These are phyloP conservation scores for Arion vulgaris DNA, from an alignment of 1,140 invertebrate genomes.

Conservation along the genomic window DNA sequence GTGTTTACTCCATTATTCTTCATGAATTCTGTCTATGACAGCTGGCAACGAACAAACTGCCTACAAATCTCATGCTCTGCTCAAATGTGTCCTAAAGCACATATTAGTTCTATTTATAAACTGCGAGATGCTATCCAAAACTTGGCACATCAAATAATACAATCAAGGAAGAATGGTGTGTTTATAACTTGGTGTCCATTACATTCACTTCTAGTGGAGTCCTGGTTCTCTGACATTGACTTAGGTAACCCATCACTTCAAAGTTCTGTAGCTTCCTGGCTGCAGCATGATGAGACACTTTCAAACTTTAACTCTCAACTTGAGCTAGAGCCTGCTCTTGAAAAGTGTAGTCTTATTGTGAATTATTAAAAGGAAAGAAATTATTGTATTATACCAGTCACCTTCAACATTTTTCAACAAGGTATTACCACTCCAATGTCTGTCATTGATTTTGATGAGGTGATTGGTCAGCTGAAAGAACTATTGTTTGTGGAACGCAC, in stretches of 20 bases:
- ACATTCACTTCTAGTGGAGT: conserved; percentile 47
- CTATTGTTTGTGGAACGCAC: too few species aligned
- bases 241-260: conserved; percentile 35
- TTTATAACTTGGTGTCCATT: conserved; percentile 53
- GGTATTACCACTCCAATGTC: too few species aligned
- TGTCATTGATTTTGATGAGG: too few species aligned
- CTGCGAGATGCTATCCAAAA: conserved; percentile 25
- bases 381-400: too few species aligned
- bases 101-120: conserved; percentile 41
- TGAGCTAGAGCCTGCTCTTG: neutral
- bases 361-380: too few species aligned
- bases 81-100: conserved; percentile 37
- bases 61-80: conserved; percentile 47
- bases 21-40: conserved; percentile 56
- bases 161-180: conserved; percentile 50
- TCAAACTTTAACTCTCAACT: neutral
- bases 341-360: too few species aligned
- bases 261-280: conserved; percentile 49
- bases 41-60: conserved; percentile 46
- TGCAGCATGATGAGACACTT: conserved; percentile 25
- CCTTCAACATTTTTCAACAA: too few species aligned
- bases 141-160: conserved; percentile 33
- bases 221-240: conserved; percentile 39
- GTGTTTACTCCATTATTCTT: conserved; percentile 56
- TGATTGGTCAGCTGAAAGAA: too few species aligned